Base-by-base conservation (phyloP, 23 tunicate species). In the Aplidium turbinatum region DNA sequence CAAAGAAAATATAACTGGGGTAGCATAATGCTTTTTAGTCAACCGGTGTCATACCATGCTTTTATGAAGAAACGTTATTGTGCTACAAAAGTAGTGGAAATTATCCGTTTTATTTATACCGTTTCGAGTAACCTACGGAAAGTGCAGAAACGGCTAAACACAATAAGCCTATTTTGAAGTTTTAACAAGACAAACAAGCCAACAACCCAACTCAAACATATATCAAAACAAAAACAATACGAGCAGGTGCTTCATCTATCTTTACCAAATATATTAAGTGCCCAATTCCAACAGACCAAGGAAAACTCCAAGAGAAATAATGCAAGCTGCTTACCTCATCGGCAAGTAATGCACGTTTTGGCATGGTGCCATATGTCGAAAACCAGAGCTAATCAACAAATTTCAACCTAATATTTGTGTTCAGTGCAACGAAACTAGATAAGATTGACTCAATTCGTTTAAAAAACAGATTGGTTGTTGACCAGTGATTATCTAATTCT, bases 1-100 rank as follows among this genome's bases (percentile, higher is more conserved):
- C 73, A 38, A 7, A 50, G 51, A 66, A 66, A 66, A 66, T 66
- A 66, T 52, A 66, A 66, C 51, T 66, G 52, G 73, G 36, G n/a
- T n/a, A n/a, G n/a, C n/a, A n/a, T n/a, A n/a, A 66, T 23, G 73
- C 73, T 33, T 66, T 66, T 25, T 52, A 35, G 68, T 30, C 36
- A 6, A 60, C 38, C 29, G 36, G 38, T 60, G 73, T 38, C 29
- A 66, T 66, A 23, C 29, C 38, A 29, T 33, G 73, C 73, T 66
- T 66, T 66, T 38, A 52, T 66, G 52, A 66, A 66, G 73, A 6
- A 66, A 66, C 36, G 73, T 66, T 66, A 66, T 66, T 66, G 36
- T 39, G 38, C 73, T 7, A 23, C 73, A 66, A 66, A 66, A 35
- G 29, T 23, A 66, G 27, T 52, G 38, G 29, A 66, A 36, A 26